A percentile compares a stretch with the other conserved stretches of the same genome.
phyloP scores from a whole-genome alignment of 2,888 invertebrate species.

The Sarcophaga rosellei region DNA sequence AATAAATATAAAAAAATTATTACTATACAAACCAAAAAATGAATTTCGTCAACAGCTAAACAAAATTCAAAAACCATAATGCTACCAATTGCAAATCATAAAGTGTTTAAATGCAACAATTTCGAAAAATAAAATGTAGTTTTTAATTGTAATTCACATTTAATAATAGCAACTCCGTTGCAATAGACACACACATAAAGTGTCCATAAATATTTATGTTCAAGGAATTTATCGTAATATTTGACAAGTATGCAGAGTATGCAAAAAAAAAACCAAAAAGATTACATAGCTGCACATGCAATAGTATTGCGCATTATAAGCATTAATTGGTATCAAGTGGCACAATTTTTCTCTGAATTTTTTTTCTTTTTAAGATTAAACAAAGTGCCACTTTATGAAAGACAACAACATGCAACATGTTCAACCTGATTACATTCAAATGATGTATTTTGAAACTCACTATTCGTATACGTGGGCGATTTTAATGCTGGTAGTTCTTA shows the following conservation, averaged over 20 bases:
- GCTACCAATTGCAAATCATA: constrained; percentile 13
- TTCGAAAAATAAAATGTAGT: constrained; percentile 31
- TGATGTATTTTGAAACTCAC: constrained; percentile 1
- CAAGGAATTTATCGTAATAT: constrained; percentile 60
- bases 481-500: constrained; percentile 47
- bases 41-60: too few species aligned
- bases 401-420: constrained; percentile 24
- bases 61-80: neutral
- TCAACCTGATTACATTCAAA: constrained; percentile 24
- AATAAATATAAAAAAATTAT: too few species aligned
- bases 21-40: too few species aligned
- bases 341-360: neutral
- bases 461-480: constrained; percentile 45
- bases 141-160: constrained; percentile 34
- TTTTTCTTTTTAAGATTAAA: constrained; percentile 22
- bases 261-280: constrained; percentile 11
- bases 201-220: constrained; percentile 41
- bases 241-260: constrained; percentile 63
- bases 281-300: constrained; percentile 8
- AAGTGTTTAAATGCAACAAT: constrained; percentile 48
- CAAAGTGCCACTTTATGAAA: constrained; percentile 25
- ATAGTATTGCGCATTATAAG: constrained; percentile 19
- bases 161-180: constrained; percentile 17
- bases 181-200: constrained; percentile 31
- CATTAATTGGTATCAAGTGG: constrained; percentile 36